Evolutionary conservation across 1,140 invertebrate genomes (phyloP).

Genomic region (Procambarus virginalis): DNA sequence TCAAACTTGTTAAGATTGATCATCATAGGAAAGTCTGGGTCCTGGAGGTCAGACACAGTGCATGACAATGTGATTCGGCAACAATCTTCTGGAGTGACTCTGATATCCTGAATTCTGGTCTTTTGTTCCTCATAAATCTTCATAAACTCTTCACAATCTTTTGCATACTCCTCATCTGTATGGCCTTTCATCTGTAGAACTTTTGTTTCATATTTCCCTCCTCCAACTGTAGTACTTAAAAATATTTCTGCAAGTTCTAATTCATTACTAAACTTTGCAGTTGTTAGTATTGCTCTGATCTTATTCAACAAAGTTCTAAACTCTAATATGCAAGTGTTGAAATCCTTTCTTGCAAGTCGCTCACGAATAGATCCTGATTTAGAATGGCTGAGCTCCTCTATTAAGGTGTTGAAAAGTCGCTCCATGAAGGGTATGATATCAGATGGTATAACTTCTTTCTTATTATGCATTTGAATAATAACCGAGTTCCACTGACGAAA

Average conservation of each 20-base stretch:
- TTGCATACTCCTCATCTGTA: slow-evolving; percentile 44
- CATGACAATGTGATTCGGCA: slow-evolving; percentile 56
- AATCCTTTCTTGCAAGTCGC: slow-evolving; percentile 30
- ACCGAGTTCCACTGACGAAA: slow-evolving; percentile 66
- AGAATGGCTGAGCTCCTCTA: not conserved
- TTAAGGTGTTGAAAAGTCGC: slow-evolving; percentile 18
- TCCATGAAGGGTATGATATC: slow-evolving; percentile 39
- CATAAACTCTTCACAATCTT: slow-evolving; percentile 33
- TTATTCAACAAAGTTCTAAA: slow-evolving; percentile 47
- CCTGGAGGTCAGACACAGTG: slow-evolving; percentile 53
- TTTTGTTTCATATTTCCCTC: slow-evolving; percentile 46
- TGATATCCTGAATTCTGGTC: slow-evolving; percentile 5
- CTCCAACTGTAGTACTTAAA: slow-evolving; percentile 62
- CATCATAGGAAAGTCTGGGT: slow-evolving; percentile 35
- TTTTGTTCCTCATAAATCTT: slow-evolving; percentile 11
- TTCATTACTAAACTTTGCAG: slow-evolving; percentile 36
- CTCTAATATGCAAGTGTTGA: slow-evolving; percentile 9
- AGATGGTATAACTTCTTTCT: slow-evolving; percentile 33
- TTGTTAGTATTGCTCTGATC: slow-evolving; percentile 37
- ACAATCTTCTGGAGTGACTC: slow-evolving; percentile 48
- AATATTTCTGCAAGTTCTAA: slow-evolving; percentile 58
- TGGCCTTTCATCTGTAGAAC: slow-evolving; percentile 61
- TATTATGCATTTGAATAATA: slow-evolving; percentile 48
- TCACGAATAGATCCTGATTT: not conserved
- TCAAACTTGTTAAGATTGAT: slow-evolving; percentile 48